Evolutionary conservation across 2,888 invertebrate genomes (phyloP), one percentile per base, ranked within the genome.

Genomic region (Steinernema hermaphroditum): DNA sequence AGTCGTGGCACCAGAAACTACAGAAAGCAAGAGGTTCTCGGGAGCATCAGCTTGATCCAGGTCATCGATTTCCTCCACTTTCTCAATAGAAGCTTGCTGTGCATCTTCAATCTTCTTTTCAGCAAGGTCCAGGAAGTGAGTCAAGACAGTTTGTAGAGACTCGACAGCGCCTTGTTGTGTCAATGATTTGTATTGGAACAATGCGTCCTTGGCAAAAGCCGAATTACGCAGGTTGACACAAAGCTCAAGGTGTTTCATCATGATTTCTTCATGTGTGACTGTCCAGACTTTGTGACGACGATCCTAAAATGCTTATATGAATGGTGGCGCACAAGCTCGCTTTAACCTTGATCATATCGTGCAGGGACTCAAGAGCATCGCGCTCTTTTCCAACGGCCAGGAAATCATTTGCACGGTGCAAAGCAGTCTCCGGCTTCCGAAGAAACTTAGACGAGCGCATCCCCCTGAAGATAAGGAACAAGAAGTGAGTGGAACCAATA

Each of bases 191-290:
- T 99, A 99, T 87, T 99, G 98, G 87, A 96, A 98, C 72, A 99
- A 90, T 16, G 98, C 98, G 88, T 99, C 98, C 87, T 99, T 99
- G 68, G 98, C 98, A 76, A 96, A 93, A 87, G 97, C 96, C 0
- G 96, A 95, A 88, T 97, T 97, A 87, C 96, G 94, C 76, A 99
- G 90, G 87, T 96, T 96, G 75, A 99, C 98, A 88, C 98, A 99
- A 68, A 99, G 90, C 87, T 94, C 94, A 89, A 98, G 89, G 87
- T 98, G 98, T 87, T 96, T 96, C 91, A 94, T 94, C 97, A 99
- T 98, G 86, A 99, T 97, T n/a, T 96, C 95, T 89, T 99, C 97
- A 88, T 98, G 91, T 43, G 83, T 93, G 74, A 96, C 94, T 88
- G 97, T 96, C 85, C 96, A 95, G 87, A 89, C 89, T 92, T 96